A percentile compares a stretch with the other conserved stretches of the same genome.
These are phyloP conservation scores for Drosophila emarginata DNA, from an alignment of 2,888 invertebrate species.

Conservation along the genomic window DNA sequence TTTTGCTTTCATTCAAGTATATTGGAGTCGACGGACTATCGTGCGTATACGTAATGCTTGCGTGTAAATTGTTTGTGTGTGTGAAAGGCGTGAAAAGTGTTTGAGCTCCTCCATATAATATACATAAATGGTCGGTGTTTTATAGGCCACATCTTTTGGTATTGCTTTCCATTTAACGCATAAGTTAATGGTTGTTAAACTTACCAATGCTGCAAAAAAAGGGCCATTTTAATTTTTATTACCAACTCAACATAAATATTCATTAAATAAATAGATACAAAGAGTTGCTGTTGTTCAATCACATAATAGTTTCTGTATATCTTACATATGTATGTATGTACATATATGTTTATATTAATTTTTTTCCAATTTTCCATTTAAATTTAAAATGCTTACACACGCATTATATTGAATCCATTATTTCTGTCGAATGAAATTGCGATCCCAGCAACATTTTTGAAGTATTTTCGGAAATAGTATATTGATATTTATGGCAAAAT, in stretches of 20 bases:
- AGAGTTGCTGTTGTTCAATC: slow-evolving; percentile 38
- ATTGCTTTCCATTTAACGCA: slow-evolving; percentile 6
- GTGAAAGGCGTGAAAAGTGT: slow-evolving; percentile 30
- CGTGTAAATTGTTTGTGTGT: not conserved
- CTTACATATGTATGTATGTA: not conserved
- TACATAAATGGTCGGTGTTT: slow-evolving; percentile 7
- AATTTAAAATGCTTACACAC: slow-evolving; percentile 26
- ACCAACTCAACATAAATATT: not conserved
- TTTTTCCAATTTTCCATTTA: slow-evolving; percentile 40
- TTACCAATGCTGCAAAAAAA: slow-evolving; percentile 13
- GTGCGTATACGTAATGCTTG: slow-evolving; percentile 61
- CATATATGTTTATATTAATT: not conserved
- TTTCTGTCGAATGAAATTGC: slow-evolving; percentile 30
- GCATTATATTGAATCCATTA: slow-evolving; percentile 1
- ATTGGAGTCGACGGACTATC: slow-evolving; percentile 28
- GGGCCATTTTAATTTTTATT: not conserved
- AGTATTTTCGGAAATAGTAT: not conserved
- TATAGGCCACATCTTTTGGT: slow-evolving; percentile 26
- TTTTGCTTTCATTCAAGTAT: slow-evolving; percentile 33
- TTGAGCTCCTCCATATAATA: slow-evolving; percentile 17
- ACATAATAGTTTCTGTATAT: slow-evolving; percentile 28
- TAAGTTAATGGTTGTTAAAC: too few species aligned
- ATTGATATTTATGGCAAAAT: not conserved
- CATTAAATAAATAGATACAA: slow-evolving; percentile 9
- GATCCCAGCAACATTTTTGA: slow-evolving; percentile 12